These are phyloP conservation scores for Anthophora plumipes DNA, from an alignment of 2,888 invertebrate genomes.

Conservation along the genomic window DNA sequence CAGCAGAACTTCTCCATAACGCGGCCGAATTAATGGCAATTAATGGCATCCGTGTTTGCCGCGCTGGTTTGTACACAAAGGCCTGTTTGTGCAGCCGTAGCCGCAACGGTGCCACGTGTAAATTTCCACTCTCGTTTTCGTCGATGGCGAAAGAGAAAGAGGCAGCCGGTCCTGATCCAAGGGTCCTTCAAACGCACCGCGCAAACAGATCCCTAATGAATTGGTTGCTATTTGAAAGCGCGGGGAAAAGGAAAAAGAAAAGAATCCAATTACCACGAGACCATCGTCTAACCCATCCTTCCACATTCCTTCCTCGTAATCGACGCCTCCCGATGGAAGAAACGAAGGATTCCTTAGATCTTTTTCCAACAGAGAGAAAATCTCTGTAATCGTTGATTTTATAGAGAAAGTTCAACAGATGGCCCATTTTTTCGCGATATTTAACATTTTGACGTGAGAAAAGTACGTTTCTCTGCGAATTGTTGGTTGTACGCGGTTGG, in stretches of 20 bases:
- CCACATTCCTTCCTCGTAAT: slow-evolving; percentile 29
- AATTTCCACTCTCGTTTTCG: slow-evolving; percentile 61
- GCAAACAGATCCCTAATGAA: slow-evolving; percentile 76
- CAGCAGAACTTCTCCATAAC: slow-evolving; percentile 44
- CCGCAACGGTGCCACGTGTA: slow-evolving; percentile 42
- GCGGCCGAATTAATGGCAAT: slow-evolving; percentile 62
- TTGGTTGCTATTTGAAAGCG: slow-evolving; percentile 65
- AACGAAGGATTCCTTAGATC: too few species aligned
- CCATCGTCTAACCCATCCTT: slow-evolving; percentile 4
- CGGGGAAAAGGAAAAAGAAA: too few species aligned
- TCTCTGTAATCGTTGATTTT: too few species aligned
- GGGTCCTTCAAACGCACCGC: slow-evolving; percentile 51
- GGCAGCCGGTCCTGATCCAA: slow-evolving; percentile 57
- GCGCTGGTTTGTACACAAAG: slow-evolving; percentile 46
- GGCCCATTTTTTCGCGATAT: too few species aligned
- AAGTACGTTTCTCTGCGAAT: too few species aligned
- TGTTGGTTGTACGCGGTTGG: too few species aligned
- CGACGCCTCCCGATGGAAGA: slow-evolving; percentile 22
- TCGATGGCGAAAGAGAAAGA: neutral
- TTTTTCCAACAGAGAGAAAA: too few species aligned
- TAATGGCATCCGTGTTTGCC: slow-evolving; percentile 68
- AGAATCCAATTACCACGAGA: slow-evolving; percentile 47
- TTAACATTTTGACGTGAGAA: too few species aligned
- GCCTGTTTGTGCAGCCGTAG: slow-evolving; percentile 39
- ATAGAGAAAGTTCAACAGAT: too few species aligned